Conservation (phyloP, 1,140 invertebrate genomes). For the Formica exsecta region DNA sequence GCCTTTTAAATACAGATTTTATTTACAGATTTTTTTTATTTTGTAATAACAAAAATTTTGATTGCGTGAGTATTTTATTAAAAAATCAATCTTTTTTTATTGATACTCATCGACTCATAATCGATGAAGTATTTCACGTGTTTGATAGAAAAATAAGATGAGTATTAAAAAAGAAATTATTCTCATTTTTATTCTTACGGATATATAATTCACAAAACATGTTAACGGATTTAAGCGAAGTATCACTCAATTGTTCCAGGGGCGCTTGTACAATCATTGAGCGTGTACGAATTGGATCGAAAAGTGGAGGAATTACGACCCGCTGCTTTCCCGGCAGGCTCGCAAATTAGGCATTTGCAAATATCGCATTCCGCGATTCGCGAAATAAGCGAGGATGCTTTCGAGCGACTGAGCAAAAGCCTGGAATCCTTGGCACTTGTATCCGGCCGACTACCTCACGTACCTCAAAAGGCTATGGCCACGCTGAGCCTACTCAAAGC, state of each 20-base stretch:
- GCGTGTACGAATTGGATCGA: constrained; percentile 94
- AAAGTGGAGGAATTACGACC: constrained; percentile 90
- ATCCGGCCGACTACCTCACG: constrained; percentile 91
- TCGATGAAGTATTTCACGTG: background rate
- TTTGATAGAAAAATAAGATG: background rate
- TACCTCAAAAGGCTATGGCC: constrained; percentile 93
- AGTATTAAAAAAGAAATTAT: background rate
- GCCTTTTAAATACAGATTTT: background rate
- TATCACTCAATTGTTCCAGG: constrained; percentile 63
- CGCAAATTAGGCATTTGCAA: constrained; percentile 92
- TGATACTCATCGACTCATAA: background rate
- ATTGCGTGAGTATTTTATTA: background rate
- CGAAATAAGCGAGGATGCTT: constrained; percentile 91
- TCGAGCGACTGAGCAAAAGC: constrained; percentile 90
- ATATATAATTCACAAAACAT: constrained; percentile 10
- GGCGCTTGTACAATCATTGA: constrained; percentile 91
- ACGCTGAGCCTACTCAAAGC: constrained; percentile 91
- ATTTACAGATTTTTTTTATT: background rate
- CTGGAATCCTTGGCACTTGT: constrained; percentile 94
- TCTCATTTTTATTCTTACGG: background rate
- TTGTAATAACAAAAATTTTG: constrained; percentile 2
- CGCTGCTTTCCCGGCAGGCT: constrained; percentile 90
- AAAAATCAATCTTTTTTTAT: background rate
- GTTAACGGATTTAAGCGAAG: constrained; percentile 1
- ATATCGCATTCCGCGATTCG: constrained; percentile 93